Conservation (phyloP, 2,113 vertebrate species). For the Solenodon paradoxus region DNA sequence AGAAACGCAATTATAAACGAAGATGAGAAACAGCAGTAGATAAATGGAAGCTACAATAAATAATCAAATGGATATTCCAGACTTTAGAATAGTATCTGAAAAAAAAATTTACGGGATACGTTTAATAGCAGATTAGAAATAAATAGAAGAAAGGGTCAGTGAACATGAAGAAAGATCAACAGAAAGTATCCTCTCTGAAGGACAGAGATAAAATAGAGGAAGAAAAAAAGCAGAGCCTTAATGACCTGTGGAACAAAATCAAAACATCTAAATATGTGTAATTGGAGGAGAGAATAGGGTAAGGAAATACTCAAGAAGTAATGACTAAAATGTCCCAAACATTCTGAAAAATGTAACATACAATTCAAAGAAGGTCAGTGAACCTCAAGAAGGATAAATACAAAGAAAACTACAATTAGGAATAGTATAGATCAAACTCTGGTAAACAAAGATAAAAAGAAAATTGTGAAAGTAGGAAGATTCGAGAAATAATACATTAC, state of each 20-base stretch:
- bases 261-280: not conserved
- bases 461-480: not conserved
- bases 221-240: not conserved
- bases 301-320: not conserved
- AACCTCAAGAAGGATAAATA: not conserved
- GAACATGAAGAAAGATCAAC: not conserved
- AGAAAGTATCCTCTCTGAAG: not conserved
- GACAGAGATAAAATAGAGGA: not conserved
- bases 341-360: not conserved
- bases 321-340: not conserved
- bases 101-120: not conserved
- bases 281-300: not conserved
- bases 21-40: not conserved
- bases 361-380: not conserved
- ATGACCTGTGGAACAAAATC: not conserved
- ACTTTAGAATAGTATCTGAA: not conserved
- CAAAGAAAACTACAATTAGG: not conserved
- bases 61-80: not conserved
- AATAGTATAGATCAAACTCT: not conserved
- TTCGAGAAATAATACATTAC: not conserved
- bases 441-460: not conserved
- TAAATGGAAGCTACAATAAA: not conserved
- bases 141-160: not conserved
- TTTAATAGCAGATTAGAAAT: not conserved
- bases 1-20: not conserved